Evolutionary conservation across 2,797 vertebrate genomes (phyloP).

Genomic region (Balearica regulorum): DNA sequence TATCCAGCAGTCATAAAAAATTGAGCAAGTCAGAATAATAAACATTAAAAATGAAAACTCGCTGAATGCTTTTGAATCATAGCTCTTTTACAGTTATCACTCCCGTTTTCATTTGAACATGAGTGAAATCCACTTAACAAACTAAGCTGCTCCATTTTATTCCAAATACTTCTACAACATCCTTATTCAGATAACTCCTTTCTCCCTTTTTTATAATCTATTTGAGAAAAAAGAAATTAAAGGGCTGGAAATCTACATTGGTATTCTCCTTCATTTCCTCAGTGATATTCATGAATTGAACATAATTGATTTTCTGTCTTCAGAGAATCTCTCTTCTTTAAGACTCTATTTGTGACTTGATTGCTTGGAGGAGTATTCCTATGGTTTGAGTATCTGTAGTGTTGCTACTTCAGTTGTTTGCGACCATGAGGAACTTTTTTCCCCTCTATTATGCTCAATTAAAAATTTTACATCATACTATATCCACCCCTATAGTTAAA

Average conservation of each 20-base stretch:
- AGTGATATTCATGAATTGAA: constrained; percentile 53
- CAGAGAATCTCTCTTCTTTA: constrained; percentile 7
- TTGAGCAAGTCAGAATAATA: constrained; percentile 66
- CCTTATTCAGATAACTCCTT: constrained; percentile 16
- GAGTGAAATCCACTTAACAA: constrained; percentile 62
- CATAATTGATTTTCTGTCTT: constrained; percentile 63
- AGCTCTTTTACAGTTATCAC: constrained; percentile 68
- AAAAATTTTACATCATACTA: background rate
- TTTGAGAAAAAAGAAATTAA: constrained; percentile 64
- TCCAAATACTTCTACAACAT: constrained; percentile 49
- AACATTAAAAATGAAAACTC: constrained; percentile 69
- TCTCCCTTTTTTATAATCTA: constrained; percentile 39
- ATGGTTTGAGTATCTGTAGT: background rate
- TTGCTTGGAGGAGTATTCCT: background rate
- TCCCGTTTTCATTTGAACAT: constrained; percentile 66
- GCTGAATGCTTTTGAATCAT: constrained; percentile 68
- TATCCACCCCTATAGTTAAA: background rate
- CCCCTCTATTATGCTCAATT: background rate
- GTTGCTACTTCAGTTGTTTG: background rate
- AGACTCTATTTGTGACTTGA: background rate
- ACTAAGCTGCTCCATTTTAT: constrained; percentile 56
- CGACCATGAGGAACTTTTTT: accelerated
- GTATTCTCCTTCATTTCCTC: constrained; percentile 38
- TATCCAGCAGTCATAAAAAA: constrained; percentile 73
- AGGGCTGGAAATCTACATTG: constrained; percentile 53